Evolutionary conservation across 1,140 invertebrate species (phyloP).

Genomic region (Hyphantria cunea): DNA sequence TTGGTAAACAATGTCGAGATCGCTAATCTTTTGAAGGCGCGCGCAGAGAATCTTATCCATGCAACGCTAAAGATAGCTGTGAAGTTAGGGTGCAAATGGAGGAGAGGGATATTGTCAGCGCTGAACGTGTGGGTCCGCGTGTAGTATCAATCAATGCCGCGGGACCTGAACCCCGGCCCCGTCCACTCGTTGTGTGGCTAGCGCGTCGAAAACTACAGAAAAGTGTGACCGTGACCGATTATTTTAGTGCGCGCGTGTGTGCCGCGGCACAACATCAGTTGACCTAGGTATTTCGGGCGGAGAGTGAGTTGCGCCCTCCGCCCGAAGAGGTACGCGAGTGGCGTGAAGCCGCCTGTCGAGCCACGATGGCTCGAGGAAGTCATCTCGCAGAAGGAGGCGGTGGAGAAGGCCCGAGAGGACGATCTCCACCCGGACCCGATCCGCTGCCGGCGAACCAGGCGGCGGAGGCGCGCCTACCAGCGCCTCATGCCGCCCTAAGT

Average conservation of each 20-base stretch:
- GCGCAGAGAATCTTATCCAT: conserved; percentile 13
- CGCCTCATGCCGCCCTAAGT: no score
- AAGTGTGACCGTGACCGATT: conserved; percentile 11
- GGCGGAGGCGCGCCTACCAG: no score
- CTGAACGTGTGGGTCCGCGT: not conserved
- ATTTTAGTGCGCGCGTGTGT: conserved; percentile 7
- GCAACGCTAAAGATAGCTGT: not conserved
- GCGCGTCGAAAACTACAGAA: conserved; percentile 5
- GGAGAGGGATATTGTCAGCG: conserved; percentile 22
- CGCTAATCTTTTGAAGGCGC: conserved; percentile 2
- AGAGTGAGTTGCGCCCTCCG: no score
- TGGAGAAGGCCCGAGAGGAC: no score
- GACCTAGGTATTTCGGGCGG: conserved; percentile 6
- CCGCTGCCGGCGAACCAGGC: no score
- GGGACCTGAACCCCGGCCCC: conserved; percentile 1
- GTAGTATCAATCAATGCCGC: not conserved
- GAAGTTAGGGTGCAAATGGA: conserved; percentile 20
- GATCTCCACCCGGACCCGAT: no score
- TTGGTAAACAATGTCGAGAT: conserved; percentile 20
- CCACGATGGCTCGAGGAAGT: no score
- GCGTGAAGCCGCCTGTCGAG: no score
- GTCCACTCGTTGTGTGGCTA: conserved; percentile 13
- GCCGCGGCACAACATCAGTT: conserved; percentile 8
- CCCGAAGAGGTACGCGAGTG: no score
- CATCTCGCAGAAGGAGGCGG: no score